phyloP scores from a whole-genome alignment of 2,888 invertebrate species.

The Melinaea menophilus region DNA sequence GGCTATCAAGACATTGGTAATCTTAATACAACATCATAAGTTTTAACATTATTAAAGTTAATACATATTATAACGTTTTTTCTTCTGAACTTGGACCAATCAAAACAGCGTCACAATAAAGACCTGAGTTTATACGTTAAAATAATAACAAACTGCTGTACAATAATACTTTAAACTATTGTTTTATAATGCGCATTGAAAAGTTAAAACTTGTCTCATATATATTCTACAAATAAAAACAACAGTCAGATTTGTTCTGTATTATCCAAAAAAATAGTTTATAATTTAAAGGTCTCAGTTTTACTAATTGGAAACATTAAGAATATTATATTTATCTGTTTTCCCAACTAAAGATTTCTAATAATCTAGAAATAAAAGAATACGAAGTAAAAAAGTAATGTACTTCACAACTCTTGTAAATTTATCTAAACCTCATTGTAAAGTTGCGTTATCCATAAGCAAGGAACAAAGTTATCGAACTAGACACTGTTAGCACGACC shows the following conservation, averaged over 20 bases:
- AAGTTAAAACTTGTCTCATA: slow-evolving; percentile 27
- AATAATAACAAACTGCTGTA: slow-evolving; percentile 55
- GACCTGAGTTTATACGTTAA: slow-evolving; percentile 48
- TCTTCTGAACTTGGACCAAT: slow-evolving; percentile 35
- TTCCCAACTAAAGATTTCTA: too few relatives aligned
- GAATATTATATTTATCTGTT: too few relatives aligned
- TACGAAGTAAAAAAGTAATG: too few relatives aligned
- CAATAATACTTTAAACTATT: slow-evolving; percentile 55
- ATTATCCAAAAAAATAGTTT: neutral
- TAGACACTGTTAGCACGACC: slow-evolving; percentile 21
- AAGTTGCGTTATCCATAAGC: neutral
- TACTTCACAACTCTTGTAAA: too few relatives aligned
- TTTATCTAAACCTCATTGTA: neutral
- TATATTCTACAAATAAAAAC: slow-evolving; percentile 6
- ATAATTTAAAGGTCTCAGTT: too few relatives aligned
- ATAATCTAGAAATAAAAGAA: too few relatives aligned
- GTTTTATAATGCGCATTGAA: slow-evolving; percentile 51
- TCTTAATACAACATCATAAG: too few relatives aligned
- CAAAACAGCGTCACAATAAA: slow-evolving; percentile 55
- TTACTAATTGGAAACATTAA: too few relatives aligned
- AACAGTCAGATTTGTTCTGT: neutral
- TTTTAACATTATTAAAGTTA: too few relatives aligned
- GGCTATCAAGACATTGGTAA: too few relatives aligned
- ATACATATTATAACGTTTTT: slow-evolving; percentile 8
- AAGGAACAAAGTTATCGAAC: slow-evolving; percentile 7